phyloP scores from a whole-genome alignment of 2,113 vertebrate species.

The Poecilia latipinna region DNA sequence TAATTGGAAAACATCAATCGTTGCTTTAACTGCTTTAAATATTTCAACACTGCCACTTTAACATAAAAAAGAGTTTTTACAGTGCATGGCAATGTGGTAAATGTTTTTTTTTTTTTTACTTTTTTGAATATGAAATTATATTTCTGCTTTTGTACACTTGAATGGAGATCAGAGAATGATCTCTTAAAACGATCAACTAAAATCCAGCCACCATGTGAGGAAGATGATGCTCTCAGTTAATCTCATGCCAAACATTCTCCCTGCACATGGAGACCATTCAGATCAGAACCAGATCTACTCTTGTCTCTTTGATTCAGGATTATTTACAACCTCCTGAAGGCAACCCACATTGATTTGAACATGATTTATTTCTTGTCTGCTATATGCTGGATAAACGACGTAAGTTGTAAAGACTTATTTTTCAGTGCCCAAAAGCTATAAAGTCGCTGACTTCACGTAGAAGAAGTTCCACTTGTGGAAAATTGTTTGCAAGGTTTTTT shows the following conservation, averaged over 20 bases:
- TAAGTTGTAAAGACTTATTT: neutral
- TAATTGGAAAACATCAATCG: too few relatives aligned
- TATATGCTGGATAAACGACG: neutral
- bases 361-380: neutral
- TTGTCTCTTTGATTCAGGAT: slow-evolving; percentile 22
- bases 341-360: too few relatives aligned
- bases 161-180: neutral
- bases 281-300: slow-evolving; percentile 50
- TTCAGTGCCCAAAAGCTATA: neutral
- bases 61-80: neutral
- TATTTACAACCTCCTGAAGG: slow-evolving; percentile 24
- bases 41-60: neutral
- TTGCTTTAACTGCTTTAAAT: too few relatives aligned
- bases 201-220: slow-evolving; percentile 31
- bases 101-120: neutral
- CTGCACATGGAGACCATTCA: slow-evolving; percentile 40
- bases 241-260: slow-evolving; percentile 57
- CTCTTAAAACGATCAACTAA: neutral
- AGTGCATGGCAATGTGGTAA: neutral
- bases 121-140: neutral
- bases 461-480: slow-evolving; percentile 14
- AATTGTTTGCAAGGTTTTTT: neutral
- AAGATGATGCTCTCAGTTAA: slow-evolving; percentile 39
- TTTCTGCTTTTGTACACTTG: neutral
- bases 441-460: slow-evolving; percentile 5